phyloP scores from a whole-genome alignment of 2,113 vertebrate species.

The Jaculus jaculus region DNA sequence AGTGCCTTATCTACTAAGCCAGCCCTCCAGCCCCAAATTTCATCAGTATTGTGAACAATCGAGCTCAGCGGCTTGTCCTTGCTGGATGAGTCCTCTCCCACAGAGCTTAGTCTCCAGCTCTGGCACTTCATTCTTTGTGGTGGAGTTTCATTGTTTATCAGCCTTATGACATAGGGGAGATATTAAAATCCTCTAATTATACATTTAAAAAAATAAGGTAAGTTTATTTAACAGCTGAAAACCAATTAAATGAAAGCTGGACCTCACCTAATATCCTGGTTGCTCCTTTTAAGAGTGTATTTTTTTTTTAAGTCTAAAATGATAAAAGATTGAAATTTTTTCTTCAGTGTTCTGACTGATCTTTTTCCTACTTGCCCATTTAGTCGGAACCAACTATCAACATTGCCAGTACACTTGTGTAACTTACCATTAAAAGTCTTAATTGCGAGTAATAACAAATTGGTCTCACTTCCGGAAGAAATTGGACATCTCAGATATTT shows the following conservation, averaged over 20 bases:
- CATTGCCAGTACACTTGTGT: conserved; percentile 92
- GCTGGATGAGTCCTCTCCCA: background rate
- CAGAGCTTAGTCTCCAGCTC: background rate
- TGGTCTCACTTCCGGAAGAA: conserved; percentile 96
- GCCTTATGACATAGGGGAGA: background rate
- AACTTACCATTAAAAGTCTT: conserved; percentile 95
- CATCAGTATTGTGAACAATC: background rate
- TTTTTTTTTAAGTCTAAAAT: conserved; percentile 44
- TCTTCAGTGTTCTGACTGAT: conserved; percentile 58
- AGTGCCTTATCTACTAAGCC: no score
- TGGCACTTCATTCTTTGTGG: conserved; percentile 6
- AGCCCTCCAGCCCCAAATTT: no score
- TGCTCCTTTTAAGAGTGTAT: background rate
- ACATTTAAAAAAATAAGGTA: background rate
- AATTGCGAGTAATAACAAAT: conserved; percentile 97
- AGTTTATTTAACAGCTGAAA: background rate
- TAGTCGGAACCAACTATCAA: conserved; percentile 97
- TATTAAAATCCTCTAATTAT: background rate
- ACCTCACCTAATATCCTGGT: background rate
- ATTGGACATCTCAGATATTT: conserved; percentile 93
- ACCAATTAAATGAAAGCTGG: background rate
- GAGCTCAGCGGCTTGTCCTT: background rate
- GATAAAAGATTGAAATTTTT: conserved; percentile 7
- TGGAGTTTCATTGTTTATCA: background rate
- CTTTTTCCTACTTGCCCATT: conserved; percentile 58